phyloP scores from a whole-genome alignment of 92 coral and sea anemone species.

The Phenganax stokvisi region DNA sequence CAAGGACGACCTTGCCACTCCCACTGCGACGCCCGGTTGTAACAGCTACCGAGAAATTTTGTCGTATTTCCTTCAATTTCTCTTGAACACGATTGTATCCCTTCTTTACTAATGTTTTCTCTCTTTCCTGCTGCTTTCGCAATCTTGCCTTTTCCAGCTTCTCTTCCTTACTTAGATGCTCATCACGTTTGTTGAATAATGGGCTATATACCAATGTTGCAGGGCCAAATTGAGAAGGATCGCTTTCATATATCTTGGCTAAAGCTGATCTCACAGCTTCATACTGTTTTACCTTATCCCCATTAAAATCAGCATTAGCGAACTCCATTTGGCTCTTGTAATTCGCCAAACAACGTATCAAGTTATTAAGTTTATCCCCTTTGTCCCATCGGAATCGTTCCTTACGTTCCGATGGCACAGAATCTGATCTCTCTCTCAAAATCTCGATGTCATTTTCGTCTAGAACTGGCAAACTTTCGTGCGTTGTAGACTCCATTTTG shows the following conservation, averaged over 20 bases:
- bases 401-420: too few species aligned
- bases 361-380: conserved; percentile 25
- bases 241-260: conserved; percentile 39
- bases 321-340: conserved; percentile 48
- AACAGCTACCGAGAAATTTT: neutral
- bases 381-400: conserved; percentile 28
- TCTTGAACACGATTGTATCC: conserved; percentile 38
- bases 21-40: conserved; percentile 9
- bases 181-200: neutral
- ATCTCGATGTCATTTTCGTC: too few species aligned
- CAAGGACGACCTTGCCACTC: conserved; percentile 7
- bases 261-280: conserved; percentile 49
- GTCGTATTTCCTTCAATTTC: conserved; percentile 35
- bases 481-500: too few species aligned
- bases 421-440: too few species aligned
- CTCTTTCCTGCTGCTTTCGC: conserved; percentile 20
- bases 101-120: conserved; percentile 30
- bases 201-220: conserved; percentile 14
- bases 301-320: conserved; percentile 43
- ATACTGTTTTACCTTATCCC: conserved; percentile 47
- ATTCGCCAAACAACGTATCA: conserved; percentile 34
- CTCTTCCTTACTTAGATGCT: neutral
- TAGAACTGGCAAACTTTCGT: too few species aligned
- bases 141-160: neutral
- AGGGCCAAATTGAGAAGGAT: conserved; percentile 43